Evolutionary conservation across 2,797 vertebrate species (phyloP).

Genomic region (Alosa sapidissima): DNA sequence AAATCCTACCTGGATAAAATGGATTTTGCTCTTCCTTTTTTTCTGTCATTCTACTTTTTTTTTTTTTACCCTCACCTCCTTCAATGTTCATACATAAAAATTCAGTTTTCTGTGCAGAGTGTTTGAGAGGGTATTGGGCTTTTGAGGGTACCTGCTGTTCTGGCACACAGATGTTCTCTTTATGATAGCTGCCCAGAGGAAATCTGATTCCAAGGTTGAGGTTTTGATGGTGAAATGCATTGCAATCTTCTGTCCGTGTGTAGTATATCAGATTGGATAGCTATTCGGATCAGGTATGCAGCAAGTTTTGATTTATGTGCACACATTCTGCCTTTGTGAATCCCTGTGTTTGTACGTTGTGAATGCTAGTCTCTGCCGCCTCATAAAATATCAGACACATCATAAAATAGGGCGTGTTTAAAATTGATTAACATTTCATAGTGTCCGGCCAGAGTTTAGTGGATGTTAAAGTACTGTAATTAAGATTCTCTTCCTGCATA

Average conservation of each 20-base stretch:
- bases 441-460: slow-evolving; percentile 12
- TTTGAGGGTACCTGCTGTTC: slow-evolving; percentile 41
- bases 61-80: neutral
- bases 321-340: neutral
- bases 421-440: slow-evolving; percentile 25
- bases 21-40: slow-evolving; percentile 12
- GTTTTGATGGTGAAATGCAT: neutral
- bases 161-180: slow-evolving; percentile 41
- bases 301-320: slow-evolving; percentile 1
- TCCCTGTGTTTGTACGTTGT: neutral
- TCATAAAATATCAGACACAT: neutral
- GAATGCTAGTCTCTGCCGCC: neutral
- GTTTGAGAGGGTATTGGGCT: neutral
- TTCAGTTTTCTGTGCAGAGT: neutral
- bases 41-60: neutral
- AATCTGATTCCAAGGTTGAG: neutral
- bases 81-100: neutral
- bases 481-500: slow-evolving; percentile 5
- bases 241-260: neutral
- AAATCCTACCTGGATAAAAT: slow-evolving; percentile 49
- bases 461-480: slow-evolving; percentile 3
- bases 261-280: neutral
- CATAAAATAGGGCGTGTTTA: slow-evolving; percentile 10
- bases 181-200: slow-evolving; percentile 19
- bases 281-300: neutral